Percentiles rank a stretch among this genome's conserved stretches.
phyloP scores from a whole-genome alignment of 2,888 invertebrate species.

The Morpho helenor region DNA sequence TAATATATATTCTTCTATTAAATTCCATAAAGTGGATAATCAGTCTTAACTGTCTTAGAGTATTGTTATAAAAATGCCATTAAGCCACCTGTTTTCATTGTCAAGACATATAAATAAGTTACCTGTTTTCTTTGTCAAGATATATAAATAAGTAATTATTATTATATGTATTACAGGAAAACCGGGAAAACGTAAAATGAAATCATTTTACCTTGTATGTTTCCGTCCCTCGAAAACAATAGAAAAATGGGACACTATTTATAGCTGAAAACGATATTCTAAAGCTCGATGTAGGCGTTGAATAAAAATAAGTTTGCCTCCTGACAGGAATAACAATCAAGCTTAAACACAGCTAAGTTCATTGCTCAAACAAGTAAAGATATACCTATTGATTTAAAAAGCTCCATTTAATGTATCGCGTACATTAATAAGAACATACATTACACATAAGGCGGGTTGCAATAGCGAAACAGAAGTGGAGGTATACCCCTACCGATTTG shows the following conservation, averaged over 20 bases:
- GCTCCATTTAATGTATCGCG: not conserved
- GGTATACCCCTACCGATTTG: constrained; percentile 52
- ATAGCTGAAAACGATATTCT: constrained; percentile 18
- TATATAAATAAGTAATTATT: too few species aligned
- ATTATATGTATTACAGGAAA: not conserved
- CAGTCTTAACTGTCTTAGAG: too few species aligned
- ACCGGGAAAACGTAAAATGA: not conserved
- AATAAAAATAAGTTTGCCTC: constrained; percentile 50
- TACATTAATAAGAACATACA: constrained; percentile 30
- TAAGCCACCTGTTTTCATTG: too few species aligned
- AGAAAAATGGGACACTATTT: constrained; percentile 21
- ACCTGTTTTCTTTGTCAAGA: too few species aligned
- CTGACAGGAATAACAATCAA: constrained; percentile 50
- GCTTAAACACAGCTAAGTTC: constrained; percentile 67
- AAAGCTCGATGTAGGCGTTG: constrained; percentile 34
- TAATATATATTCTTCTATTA: too few species aligned
- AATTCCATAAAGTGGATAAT: too few species aligned
- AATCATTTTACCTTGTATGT: not conserved
- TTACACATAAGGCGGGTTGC: not conserved
- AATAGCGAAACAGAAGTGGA: constrained; percentile 6
- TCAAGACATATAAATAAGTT: too few species aligned
- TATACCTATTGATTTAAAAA: constrained; percentile 7
- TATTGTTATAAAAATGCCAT: too few species aligned
- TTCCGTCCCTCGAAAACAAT: constrained; percentile 12
- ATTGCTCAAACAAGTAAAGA: constrained; percentile 25